Evolutionary conservation across 2,113 vertebrate genomes (phyloP).

Genomic region (Callopanchax toddi): DNA sequence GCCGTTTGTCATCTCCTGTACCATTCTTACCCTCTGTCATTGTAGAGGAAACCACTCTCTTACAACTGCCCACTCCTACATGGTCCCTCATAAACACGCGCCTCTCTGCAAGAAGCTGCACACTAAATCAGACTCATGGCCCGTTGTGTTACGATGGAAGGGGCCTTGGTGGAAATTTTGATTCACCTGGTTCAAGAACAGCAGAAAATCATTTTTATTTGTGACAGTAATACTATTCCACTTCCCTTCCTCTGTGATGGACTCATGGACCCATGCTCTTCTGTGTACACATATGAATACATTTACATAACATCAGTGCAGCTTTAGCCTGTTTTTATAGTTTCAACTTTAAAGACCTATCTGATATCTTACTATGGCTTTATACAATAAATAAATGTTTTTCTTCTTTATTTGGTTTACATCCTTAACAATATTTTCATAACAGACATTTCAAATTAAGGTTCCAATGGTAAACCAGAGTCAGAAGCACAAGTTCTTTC

Average conservation of each 20-base stretch:
- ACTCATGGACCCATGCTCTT: background rate
- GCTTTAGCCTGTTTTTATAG: background rate
- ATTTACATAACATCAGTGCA: conserved; percentile 1
- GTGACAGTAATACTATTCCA: conserved; percentile 3
- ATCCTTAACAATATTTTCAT: no score
- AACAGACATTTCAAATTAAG: no score
- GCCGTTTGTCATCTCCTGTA: conserved; percentile 35
- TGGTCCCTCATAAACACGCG: conserved; percentile 33
- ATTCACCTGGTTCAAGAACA: conserved; percentile 4
- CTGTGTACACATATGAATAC: conserved; percentile 6
- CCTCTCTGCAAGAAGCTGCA: conserved; percentile 15
- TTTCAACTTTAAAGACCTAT: background rate
- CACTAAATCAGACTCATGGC: conserved; percentile 25
- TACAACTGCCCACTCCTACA: conserved; percentile 7
- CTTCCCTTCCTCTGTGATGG: background rate
- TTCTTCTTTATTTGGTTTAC: background rate
- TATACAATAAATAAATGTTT: background rate
- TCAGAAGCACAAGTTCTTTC: no score
- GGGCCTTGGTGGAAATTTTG: conserved; percentile 6
- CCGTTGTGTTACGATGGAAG: conserved; percentile 19
- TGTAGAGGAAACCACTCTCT: conserved; percentile 42
- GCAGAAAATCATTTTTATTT: conserved; percentile 33
- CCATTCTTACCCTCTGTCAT: conserved; percentile 28
- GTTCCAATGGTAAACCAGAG: no score
- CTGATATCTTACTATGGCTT: background rate